Evolutionary conservation across 2,888 invertebrate species (phyloP).

Genomic region (Spatulosminthurus flaviceps): DNA sequence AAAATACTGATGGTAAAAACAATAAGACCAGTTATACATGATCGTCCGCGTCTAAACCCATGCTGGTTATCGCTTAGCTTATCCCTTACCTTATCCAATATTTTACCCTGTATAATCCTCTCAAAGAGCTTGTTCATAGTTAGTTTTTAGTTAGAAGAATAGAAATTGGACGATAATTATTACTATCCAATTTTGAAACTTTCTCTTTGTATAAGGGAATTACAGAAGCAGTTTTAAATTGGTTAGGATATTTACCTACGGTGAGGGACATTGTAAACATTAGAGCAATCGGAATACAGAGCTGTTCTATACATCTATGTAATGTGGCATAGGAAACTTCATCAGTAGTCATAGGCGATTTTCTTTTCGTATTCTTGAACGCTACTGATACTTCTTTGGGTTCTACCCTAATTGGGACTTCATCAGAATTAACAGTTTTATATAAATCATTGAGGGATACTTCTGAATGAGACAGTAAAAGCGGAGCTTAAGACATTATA

Average conservation of each 20-base stretch:
- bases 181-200: not conserved
- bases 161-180: slow-evolving; percentile 14
- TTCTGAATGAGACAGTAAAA: too few relatives aligned
- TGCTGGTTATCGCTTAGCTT: not conserved
- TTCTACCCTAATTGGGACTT: too few relatives aligned
- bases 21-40: not conserved
- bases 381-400: not conserved
- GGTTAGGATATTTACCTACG: not conserved
- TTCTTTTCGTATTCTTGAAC: not conserved
- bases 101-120: not conserved
- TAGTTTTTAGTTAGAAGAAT: not conserved
- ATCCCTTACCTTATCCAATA: not conserved
- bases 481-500: too few relatives aligned
- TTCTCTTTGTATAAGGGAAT: slow-evolving; percentile 40
- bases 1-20: not conserved
- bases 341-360: not conserved
- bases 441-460: too few relatives aligned
- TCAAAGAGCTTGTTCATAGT: slow-evolving; percentile 35
- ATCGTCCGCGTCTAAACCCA: not conserved
- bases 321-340: not conserved
- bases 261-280: not conserved
- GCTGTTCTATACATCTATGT: not conserved
- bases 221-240: slow-evolving; percentile 4
- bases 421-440: too few relatives aligned
- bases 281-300: not conserved